These are phyloP conservation scores for Cebidichthys violaceus DNA, from an alignment of 2,113 vertebrate genomes.

Conservation along the genomic window DNA sequence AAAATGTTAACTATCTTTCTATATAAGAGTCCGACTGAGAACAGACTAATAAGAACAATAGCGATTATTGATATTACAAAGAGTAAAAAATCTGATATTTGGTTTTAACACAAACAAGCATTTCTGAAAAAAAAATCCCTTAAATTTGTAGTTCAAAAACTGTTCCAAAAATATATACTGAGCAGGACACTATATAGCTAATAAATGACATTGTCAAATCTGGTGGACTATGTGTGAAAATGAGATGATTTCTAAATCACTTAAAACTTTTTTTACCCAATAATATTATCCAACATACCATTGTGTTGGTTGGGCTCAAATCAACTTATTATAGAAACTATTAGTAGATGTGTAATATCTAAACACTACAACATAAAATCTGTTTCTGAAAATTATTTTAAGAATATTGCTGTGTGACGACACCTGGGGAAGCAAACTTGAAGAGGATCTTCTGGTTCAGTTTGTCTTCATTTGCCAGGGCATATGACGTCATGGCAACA, in stretches of 20 bases:
- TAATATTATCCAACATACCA: neutral
- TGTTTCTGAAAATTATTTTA: too few species aligned
- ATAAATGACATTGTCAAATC: neutral
- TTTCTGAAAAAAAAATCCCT: neutral
- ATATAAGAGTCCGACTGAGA: neutral
- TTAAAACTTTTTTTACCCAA: neutral
- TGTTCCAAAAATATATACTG: neutral
- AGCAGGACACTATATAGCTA: neutral
- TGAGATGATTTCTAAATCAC: neutral
- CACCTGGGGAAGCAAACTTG: conserved; percentile 80
- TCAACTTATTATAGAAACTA: neutral
- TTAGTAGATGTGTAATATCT: neutral
- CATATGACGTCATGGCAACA: conserved; percentile 87
- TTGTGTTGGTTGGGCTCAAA: neutral
- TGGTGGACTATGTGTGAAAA: neutral
- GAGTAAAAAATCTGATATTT: neutral
- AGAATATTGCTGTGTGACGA: neutral
- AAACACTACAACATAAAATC: neutral
- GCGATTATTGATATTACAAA: too few species aligned
- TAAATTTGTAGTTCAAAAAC: neutral
- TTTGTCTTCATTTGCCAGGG: conserved; percentile 80
- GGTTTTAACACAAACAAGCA: neutral
- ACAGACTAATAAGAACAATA: neutral
- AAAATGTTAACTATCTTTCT: neutral
- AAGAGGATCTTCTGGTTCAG: conserved; percentile 67